Percentiles rank a stretch among this genome's conserved stretches.
phyloP scores from a whole-genome alignment of 1,140 invertebrate species.

The Nymphalis io region DNA sequence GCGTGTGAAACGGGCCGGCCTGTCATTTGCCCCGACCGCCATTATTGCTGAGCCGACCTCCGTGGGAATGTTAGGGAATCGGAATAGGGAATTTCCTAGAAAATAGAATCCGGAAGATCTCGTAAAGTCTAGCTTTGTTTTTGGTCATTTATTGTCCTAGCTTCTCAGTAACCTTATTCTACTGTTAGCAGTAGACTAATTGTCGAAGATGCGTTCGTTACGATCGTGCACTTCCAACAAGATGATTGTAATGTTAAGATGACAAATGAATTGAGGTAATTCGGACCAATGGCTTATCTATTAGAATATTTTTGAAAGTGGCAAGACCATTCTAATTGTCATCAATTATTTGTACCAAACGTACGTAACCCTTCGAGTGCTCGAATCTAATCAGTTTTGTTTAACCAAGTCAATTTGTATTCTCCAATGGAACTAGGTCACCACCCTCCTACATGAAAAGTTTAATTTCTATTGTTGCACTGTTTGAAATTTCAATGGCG shows the following conservation, averaged over 20 bases:
- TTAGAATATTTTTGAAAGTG: no score
- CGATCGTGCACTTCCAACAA: no score
- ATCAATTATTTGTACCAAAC: neutral
- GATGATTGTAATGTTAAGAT: no score
- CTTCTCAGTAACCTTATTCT: no score
- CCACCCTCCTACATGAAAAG: conserved; percentile 22
- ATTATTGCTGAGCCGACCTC: conserved; percentile 32
- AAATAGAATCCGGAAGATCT: conserved; percentile 3
- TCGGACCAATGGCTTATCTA: no score
- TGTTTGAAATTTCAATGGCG: conserved; percentile 32
- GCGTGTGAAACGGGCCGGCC: conserved; percentile 46
- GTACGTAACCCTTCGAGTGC: neutral
- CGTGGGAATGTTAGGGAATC: conserved; percentile 38
- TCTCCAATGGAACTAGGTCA: conserved; percentile 18
- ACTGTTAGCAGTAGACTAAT: neutral
- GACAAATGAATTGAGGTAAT: no score
- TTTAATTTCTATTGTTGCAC: conserved; percentile 28
- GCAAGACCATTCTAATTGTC: neutral
- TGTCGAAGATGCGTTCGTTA: neutral
- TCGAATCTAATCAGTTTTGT: neutral
- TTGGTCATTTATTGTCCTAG: neutral
- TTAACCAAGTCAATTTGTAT: conserved; percentile 18
- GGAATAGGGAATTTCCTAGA: conserved; percentile 7
- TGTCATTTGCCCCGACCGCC: conserved; percentile 42
- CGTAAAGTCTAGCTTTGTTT: neutral